A percentile compares a stretch with the other conserved stretches of the same genome.
These are phyloP conservation scores for Phoxinus phoxinus DNA, from an alignment of 2,113 vertebrate genomes.

Conservation along the genomic window DNA sequence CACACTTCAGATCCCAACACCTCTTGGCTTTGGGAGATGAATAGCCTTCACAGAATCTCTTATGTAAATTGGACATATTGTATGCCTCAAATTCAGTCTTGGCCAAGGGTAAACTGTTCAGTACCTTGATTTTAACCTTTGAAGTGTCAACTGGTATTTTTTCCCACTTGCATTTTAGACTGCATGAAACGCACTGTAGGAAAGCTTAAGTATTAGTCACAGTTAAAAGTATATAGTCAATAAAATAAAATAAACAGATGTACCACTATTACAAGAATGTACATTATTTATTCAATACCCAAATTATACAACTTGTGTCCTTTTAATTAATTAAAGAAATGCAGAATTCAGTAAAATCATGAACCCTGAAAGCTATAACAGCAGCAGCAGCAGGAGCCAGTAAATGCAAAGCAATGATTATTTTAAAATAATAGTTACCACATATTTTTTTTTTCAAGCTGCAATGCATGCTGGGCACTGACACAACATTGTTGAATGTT, in stretches of 20 bases:
- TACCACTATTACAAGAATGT: neutral
- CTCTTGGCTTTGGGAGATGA: neutral
- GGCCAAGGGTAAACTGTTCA: neutral
- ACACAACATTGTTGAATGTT: no score
- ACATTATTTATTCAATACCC: neutral
- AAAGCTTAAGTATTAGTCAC: neutral
- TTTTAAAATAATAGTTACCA: no score
- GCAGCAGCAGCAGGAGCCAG: no score
- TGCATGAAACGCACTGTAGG: neutral
- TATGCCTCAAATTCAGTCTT: neutral
- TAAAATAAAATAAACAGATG: neutral
- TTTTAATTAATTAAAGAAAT: no score
- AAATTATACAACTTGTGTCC: neutral
- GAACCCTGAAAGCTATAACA: no score
- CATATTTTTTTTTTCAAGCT: no score
- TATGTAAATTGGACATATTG: neutral
- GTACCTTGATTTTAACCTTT: neutral
- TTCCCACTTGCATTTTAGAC: no score
- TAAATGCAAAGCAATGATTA: no score
- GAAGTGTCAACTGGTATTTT: neutral
- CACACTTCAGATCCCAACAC: neutral
- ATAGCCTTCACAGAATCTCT: neutral
- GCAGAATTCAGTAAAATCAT: no score
- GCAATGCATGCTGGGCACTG: no score
- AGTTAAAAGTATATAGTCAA: neutral